phyloP scores from a whole-genome alignment of 1,140 invertebrate species.

The Solenopsis fugax region DNA sequence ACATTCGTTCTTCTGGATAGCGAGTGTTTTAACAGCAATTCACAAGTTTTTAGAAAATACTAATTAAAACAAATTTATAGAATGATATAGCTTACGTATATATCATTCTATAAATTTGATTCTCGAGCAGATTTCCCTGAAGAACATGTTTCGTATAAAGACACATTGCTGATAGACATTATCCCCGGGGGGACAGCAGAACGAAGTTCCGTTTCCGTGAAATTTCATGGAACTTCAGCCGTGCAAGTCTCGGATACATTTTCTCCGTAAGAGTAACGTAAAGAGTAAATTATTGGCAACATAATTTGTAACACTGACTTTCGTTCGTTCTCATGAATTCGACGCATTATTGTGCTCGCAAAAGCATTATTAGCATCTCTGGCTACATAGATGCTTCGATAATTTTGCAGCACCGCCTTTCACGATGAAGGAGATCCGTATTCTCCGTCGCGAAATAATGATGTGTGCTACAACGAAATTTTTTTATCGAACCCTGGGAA shows the following conservation, averaged over 20 bases:
- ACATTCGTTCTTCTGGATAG: neutral
- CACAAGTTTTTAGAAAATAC: neutral
- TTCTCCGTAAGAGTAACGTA: neutral
- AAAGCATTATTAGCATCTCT: conserved; percentile 61
- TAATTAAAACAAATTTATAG: neutral
- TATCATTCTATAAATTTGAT: neutral
- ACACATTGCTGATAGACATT: neutral
- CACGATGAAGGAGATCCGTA: conserved; percentile 20
- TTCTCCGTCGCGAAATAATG: conserved; percentile 51
- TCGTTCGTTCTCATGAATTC: conserved; percentile 53
- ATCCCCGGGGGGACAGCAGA: neutral
- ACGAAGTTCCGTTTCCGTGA: conserved; percentile 4
- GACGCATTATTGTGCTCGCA: neutral
- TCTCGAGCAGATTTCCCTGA: neutral
- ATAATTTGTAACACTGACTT: conserved; percentile 13
- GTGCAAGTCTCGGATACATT: neutral
- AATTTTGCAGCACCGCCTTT: conserved; percentile 51
- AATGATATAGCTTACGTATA: neutral
- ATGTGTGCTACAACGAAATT: conserved; percentile 43
- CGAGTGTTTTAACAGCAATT: conserved; percentile 5
- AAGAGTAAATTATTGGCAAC: conserved; percentile 19
- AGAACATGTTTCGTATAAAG: neutral
- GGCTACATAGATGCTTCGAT: neutral
- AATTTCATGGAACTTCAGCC: neutral
- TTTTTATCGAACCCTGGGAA: conserved; percentile 34